These are phyloP conservation scores for Cricetomys ansorgei DNA, from an alignment of 2,113 vertebrate species.

Conservation along the genomic window DNA sequence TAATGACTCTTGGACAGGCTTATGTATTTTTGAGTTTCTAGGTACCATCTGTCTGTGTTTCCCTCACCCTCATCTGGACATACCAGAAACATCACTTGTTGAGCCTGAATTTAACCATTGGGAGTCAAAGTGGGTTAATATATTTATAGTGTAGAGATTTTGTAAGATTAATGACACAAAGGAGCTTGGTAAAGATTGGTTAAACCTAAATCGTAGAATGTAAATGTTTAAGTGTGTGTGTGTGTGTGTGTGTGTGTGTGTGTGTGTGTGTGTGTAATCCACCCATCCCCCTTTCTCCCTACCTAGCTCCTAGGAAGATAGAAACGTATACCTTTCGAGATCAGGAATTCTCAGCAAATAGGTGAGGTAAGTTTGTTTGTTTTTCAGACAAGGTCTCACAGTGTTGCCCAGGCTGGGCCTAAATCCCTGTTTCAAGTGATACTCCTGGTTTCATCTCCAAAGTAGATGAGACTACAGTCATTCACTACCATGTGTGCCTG, in stretches of 20 bases:
- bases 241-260: neutral
- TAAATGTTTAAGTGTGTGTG: neutral
- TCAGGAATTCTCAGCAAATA: slow-evolving; percentile 14
- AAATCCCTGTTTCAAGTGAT: neutral
- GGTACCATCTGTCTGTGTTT: neutral
- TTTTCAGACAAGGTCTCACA: neutral
- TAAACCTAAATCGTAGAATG: neutral
- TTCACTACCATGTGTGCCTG: neutral
- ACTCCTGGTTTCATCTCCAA: neutral
- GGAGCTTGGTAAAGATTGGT: neutral
- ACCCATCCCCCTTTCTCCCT: too few species aligned
- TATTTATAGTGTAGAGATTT: neutral
- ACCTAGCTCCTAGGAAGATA: neutral
- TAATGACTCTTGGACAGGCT: neutral
- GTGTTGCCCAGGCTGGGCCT: neutral
- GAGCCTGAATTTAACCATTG: neutral
- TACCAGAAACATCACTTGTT: neutral
- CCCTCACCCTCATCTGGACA: neutral
- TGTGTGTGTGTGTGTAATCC: neutral
- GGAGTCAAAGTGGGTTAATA: neutral
- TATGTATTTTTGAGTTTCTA: neutral
- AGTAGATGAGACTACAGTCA: neutral
- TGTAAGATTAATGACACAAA: neutral
- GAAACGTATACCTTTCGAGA: neutral
- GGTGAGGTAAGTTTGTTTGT: neutral